Percentiles rank a stretch among this genome's conserved stretches.
Evolutionary conservation across 2,888 invertebrate species (phyloP).

Genomic region (Stratiomys singularior): DNA sequence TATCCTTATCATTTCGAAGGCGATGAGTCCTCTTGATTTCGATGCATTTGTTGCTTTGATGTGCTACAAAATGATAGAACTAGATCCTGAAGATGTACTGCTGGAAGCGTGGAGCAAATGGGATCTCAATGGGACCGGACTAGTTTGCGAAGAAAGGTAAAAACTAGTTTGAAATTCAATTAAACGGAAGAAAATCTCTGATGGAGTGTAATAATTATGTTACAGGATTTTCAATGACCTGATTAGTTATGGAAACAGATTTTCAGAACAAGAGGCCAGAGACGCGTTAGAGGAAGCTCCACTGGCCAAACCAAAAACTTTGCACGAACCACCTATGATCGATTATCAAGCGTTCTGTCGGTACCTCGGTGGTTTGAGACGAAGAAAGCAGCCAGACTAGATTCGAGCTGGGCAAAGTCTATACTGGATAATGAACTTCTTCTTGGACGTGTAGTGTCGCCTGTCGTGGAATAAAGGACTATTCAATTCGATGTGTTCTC

Average conservation of each 20-base stretch:
- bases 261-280: conserved; percentile 72
- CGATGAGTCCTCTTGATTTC: conserved; percentile 71
- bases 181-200: not conserved
- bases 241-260: conserved; percentile 74
- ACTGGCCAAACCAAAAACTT: conserved; percentile 66
- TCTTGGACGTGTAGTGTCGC: not conserved
- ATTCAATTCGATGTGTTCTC: not conserved
- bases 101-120: conserved; percentile 73
- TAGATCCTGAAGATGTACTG: conserved; percentile 74
- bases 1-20: conserved; percentile 55
- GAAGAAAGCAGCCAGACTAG: conserved; percentile 48
- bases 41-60: conserved; percentile 73
- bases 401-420: not conserved
- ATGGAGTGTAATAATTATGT: conserved; percentile 35
- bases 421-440: not conserved
- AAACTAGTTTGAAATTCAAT: not conserved
- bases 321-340: conserved; percentile 69
- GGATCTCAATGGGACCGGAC: conserved; percentile 72
- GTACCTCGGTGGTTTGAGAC: conserved; percentile 69
- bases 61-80: conserved; percentile 70
- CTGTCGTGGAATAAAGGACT: not conserved
- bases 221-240: conserved; percentile 73
- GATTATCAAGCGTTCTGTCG: conserved; percentile 74
- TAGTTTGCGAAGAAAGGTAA: conserved; percentile 72
- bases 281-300: conserved; percentile 74